Base-by-base conservation (phyloP, 64 coral and sea anemone genomes). In the Porites australiensis region DNA sequence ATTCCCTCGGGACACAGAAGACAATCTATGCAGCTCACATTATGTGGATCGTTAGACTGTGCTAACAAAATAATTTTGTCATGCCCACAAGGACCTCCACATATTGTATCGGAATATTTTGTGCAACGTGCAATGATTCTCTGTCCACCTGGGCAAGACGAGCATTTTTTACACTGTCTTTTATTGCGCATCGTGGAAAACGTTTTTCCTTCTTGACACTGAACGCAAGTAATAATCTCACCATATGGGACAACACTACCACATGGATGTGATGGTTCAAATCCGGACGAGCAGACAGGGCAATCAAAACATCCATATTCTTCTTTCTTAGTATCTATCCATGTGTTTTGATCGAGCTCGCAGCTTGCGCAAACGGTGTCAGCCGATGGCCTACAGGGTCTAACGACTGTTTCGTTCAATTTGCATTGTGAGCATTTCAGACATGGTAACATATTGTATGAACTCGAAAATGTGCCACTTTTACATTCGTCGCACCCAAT, bases 201-300 rank as follows among this genome's bases (percentile, higher is more conserved):
- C 12, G 68, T 70, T 70, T 70, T 8, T 21, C 68, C 21, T 70
- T 70, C 68, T 70, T 23, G 68, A 70, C 68, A 70, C 23, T 70
- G 68, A 70, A 70, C 68, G 12, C 68, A 70, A 20, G 68, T 70
- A 27, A 70, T 70, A n/a, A 70, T 27, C n/a, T 27, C 68, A 70
- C 21, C 68, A 21, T 70, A 21, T 23, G 68, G 68, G 23, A 70
- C 21, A 22, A 23, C 27, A 44, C 68, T 70, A 43, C 68, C 68
- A 23, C 68, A 70, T 27, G 68, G 68, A 70, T 70, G 21, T 27
- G 68, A 70, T 70, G 68, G 68, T 70, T 70, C 68, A 70, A 70
- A 70, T 11, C 68, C 68, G 4, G 68, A 27, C 3, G n/a, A 11
- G 27, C 68, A 70, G n/a, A 44, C 13, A 70, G 68, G 68, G 27